These are phyloP conservation scores for Poecilus cupreus DNA, from an alignment of 2,888 invertebrate species.

Conservation along the genomic window DNA sequence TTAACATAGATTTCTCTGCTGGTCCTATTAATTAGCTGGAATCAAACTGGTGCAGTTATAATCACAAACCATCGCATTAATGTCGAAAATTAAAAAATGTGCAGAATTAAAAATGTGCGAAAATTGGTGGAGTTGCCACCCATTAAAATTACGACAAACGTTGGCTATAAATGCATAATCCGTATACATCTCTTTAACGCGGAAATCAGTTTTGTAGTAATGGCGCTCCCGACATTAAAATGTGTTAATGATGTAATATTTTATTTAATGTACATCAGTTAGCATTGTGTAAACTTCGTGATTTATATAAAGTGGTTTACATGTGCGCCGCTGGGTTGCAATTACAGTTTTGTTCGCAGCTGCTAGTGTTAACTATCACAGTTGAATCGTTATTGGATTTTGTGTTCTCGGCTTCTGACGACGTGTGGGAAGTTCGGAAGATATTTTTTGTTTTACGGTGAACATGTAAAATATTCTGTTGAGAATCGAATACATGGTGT, in stretches of 20 bases:
- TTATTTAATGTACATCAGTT: constrained; percentile 2
- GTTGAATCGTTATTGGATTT: constrained; percentile 3
- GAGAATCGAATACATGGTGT: constrained; percentile 12
- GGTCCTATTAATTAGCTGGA: too few relatives aligned
- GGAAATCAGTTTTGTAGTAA: not conserved
- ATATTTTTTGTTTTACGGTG: not conserved
- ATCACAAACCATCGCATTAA: too few relatives aligned
- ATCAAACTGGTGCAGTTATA: too few relatives aligned
- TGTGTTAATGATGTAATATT: constrained; percentile 10
- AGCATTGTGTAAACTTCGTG: not conserved
- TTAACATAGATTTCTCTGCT: too few relatives aligned
- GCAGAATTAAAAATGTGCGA: too few relatives aligned
- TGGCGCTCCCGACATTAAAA: not conserved
- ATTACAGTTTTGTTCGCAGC: not conserved
- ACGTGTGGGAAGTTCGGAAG: not conserved
- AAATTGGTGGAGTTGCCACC: too few relatives aligned
- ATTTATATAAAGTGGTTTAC: not conserved
- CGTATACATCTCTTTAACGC: not conserved
- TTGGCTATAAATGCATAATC: too few relatives aligned
- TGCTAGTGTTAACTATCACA: not conserved
- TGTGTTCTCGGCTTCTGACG: not conserved
- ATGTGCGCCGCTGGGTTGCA: not conserved
- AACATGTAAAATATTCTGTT: not conserved
- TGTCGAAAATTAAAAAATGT: too few relatives aligned
- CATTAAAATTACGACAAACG: too few relatives aligned